Evolutionary conservation across 2,888 invertebrate genomes (phyloP).

Genomic region (Lasius platythorax): DNA sequence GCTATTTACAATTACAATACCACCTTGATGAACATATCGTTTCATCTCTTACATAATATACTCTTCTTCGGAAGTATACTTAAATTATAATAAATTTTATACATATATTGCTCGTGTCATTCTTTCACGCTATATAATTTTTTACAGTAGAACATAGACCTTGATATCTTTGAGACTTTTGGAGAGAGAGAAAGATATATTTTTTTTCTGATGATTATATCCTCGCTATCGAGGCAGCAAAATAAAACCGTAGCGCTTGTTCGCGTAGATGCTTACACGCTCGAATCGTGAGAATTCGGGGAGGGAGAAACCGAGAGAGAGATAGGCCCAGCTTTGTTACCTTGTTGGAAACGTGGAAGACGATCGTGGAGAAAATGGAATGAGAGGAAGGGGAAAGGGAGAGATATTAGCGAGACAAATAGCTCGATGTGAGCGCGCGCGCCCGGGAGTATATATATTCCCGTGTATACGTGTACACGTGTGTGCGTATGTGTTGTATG

Average conservation of each 20-base stretch:
- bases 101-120: background rate
- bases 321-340: constrained; percentile 62
- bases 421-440: constrained; percentile 66
- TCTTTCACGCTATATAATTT: background rate
- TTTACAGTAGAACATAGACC: background rate
- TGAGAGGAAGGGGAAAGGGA: constrained; percentile 35
- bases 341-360: constrained; percentile 60
- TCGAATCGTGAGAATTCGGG: constrained; percentile 63
- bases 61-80: background rate
- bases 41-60: background rate
- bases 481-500: constrained; percentile 61
- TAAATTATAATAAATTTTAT: background rate
- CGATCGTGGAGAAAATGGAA: constrained; percentile 34
- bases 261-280: constrained; percentile 78
- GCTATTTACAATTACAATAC: background rate
- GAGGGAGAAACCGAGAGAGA: background rate
- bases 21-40: background rate
- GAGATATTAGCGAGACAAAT: constrained; percentile 83
- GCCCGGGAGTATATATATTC: constrained; percentile 43
- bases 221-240: constrained; percentile 16
- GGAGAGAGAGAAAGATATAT: background rate
- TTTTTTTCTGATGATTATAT: background rate
- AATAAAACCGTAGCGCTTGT: constrained; percentile 67
- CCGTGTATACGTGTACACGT: background rate
- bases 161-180: background rate